Conservation (phyloP, 2,113 vertebrate genomes). For the Campylomormyrus tamandua region DNA sequence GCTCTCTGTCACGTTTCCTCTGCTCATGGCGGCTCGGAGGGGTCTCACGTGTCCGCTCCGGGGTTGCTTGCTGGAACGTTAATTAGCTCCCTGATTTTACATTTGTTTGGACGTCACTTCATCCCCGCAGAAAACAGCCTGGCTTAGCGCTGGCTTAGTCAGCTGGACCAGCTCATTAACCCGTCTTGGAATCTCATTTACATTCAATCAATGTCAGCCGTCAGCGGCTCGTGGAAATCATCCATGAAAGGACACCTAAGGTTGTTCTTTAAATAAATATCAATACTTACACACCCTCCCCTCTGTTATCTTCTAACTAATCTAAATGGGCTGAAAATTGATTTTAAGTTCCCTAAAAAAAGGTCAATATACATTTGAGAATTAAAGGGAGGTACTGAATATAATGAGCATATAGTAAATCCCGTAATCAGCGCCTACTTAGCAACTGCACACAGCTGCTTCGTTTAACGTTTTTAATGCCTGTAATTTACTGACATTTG, state of each 20-base stretch:
- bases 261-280: conserved; percentile 11
- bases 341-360: conserved; percentile 1
- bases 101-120: not conserved
- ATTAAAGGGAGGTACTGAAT: not conserved
- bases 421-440: not conserved
- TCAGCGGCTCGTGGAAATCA: not conserved
- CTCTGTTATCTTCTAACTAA: conserved; percentile 4
- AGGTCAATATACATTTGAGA: conserved; percentile 1
- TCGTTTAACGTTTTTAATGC: not conserved
- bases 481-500: not conserved
- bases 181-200: not conserved
- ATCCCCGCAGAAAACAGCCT: not conserved
- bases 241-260: not conserved
- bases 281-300: conserved; percentile 10
- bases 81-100: not conserved
- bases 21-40: not conserved
- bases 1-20: not conserved
- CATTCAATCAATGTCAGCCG: not conserved
- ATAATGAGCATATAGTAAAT: not conserved
- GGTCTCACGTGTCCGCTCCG: not conserved
- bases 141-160: conserved; percentile 5
- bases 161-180: conserved; percentile 1
- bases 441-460: not conserved
- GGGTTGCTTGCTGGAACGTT: not conserved
- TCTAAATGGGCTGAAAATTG: conserved; percentile 8